Conservation (phyloP, 1,140 invertebrate genomes). For the Listronotus bonariensis region DNA sequence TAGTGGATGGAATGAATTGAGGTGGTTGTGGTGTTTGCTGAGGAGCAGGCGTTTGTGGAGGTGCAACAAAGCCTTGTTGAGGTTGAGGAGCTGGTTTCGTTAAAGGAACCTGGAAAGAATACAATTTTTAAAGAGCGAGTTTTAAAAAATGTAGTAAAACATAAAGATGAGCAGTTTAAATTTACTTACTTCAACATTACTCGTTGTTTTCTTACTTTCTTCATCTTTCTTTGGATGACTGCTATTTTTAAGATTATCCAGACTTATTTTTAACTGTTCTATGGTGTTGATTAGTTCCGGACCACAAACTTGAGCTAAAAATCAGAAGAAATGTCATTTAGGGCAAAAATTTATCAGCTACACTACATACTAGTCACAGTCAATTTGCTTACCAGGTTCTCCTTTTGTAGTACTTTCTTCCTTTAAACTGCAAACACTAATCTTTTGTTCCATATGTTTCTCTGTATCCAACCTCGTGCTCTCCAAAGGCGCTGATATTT, state of each 20-base stretch:
- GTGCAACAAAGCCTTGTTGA: conserved; percentile 7
- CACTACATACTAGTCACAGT: not conserved
- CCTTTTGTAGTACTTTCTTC: conserved; percentile 39
- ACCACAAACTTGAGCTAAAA: conserved; percentile 45
- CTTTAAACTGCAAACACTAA: conserved; percentile 45
- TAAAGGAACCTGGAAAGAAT: conserved; percentile 14
- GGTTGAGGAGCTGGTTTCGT: conserved; percentile 15
- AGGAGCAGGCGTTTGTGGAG: conserved; percentile 15
- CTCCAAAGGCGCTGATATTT: conserved; percentile 46
- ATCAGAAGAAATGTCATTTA: not conserved
- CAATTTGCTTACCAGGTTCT: conserved; percentile 24
- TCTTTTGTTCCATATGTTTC: conserved; percentile 43
- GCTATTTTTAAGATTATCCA: conserved; percentile 61
- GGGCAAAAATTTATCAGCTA: not conserved
- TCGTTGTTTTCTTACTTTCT: conserved; percentile 43
- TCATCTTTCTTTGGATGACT: conserved; percentile 51
- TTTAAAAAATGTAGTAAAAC: not conserved
- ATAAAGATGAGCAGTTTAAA: not conserved
- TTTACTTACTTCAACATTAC: conserved; percentile 28
- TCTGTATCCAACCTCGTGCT: conserved; percentile 38
- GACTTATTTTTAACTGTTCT: conserved; percentile 61
- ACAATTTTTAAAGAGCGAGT: not conserved
- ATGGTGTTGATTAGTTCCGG: conserved; percentile 59
- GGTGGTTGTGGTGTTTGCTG: conserved; percentile 1
- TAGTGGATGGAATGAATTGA: conserved; percentile 14